These are phyloP conservation scores for Venusia cambrica DNA, from an alignment of 2,888 invertebrate genomes.

Conservation along the genomic window DNA sequence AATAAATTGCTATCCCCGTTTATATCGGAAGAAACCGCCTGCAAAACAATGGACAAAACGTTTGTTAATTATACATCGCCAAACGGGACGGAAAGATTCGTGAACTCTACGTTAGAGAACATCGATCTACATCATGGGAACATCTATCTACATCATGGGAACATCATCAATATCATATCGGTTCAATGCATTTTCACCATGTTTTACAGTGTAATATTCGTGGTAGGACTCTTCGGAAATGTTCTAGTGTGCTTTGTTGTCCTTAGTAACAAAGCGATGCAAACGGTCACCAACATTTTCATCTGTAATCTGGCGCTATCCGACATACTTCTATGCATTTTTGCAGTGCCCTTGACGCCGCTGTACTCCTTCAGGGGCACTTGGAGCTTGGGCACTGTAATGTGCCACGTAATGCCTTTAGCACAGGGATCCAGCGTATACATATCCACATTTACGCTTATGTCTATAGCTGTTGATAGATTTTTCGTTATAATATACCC, in stretches of 20 bases:
- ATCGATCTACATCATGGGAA: constrained; percentile 41
- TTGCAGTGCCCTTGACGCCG: constrained; percentile 98
- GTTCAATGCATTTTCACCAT: constrained; percentile 88
- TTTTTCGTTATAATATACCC: constrained; percentile 99
- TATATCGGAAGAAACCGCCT: constrained; percentile 40
- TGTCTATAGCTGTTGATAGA: constrained; percentile 98
- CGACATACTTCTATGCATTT: constrained; percentile 94
- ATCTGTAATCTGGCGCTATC: constrained; percentile 97
- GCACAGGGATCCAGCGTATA: constrained; percentile 98
- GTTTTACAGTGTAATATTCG: constrained; percentile 91
- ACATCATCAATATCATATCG: constrained; percentile 84
- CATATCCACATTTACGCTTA: constrained; percentile 97
- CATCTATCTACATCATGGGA: too few relatives aligned
- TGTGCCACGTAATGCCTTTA: constrained; percentile 96
- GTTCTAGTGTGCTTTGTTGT: constrained; percentile 96
- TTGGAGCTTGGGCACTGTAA: constrained; percentile 95
- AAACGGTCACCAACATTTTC: constrained; percentile 98
- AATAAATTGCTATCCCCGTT: constrained; percentile 50
- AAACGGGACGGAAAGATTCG: constrained; percentile 42
- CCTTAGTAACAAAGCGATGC: constrained; percentile 95
- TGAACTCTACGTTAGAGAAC: constrained; percentile 42
- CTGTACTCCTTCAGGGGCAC: constrained; percentile 94
- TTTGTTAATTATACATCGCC: constrained; percentile 46
- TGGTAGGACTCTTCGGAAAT: constrained; percentile 94
- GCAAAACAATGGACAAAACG: constrained; percentile 58